phyloP scores from a whole-genome alignment of 2,113 vertebrate genomes.

The Baryphthengus martii region DNA sequence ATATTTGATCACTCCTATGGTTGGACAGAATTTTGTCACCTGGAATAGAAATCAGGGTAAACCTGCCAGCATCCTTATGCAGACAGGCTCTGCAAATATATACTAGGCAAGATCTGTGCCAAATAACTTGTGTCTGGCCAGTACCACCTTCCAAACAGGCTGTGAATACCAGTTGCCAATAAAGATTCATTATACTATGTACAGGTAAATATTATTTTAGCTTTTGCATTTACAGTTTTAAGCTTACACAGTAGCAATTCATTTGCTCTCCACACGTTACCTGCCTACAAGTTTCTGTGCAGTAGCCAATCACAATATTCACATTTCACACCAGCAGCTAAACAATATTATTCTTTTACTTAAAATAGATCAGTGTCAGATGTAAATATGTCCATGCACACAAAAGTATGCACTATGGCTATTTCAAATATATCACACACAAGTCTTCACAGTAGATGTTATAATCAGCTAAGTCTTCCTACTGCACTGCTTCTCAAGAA shows the following conservation, averaged over 20 bases:
- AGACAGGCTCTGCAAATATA: slow-evolving; percentile 79
- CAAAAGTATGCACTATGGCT: background rate
- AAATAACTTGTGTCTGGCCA: slow-evolving; percentile 78
- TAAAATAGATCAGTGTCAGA: slow-evolving; percentile 54
- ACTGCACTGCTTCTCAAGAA: background rate
- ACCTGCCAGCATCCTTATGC: slow-evolving; percentile 76
- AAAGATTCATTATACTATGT: slow-evolving; percentile 70
- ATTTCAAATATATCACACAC: slow-evolving; percentile 31
- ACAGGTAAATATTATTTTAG: slow-evolving; percentile 73
- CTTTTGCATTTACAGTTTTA: slow-evolving; percentile 62
- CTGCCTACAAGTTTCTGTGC: slow-evolving; percentile 50
- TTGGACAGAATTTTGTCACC: slow-evolving; percentile 80
- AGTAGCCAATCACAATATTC: slow-evolving; percentile 65
- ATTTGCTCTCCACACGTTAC: slow-evolving; percentile 48
- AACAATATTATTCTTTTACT: slow-evolving; percentile 53
- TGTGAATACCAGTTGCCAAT: slow-evolving; percentile 68
- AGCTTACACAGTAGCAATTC: slow-evolving; percentile 68
- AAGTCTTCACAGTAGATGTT: slow-evolving; percentile 29
- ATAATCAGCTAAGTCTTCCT: background rate
- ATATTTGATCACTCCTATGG: slow-evolving; percentile 77
- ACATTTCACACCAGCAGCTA: slow-evolving; percentile 51
- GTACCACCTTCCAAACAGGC: slow-evolving; percentile 68
- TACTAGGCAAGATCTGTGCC: slow-evolving; percentile 69
- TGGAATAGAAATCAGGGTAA: slow-evolving; percentile 80
- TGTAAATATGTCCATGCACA: slow-evolving; percentile 22